A percentile compares a stretch with the other conserved stretches of the same genome.
phyloP scores from a whole-genome alignment of 2,113 vertebrate species.

The Pseudopodoces humilis region DNA sequence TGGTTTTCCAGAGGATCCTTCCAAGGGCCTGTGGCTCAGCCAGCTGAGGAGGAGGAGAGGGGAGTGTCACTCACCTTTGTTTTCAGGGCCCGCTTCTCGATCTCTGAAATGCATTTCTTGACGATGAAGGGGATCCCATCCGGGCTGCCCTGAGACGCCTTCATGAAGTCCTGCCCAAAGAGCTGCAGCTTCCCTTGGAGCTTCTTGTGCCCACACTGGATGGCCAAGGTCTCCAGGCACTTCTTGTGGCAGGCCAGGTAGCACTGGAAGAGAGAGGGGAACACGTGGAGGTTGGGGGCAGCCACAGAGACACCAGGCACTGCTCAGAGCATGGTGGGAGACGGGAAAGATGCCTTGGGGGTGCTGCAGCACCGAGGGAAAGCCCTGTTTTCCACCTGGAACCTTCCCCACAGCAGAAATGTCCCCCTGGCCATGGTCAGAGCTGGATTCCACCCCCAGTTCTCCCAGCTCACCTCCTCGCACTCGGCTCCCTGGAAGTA shows the following conservation, averaged over 20 bases:
- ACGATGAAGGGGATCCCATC: slow-evolving; percentile 91
- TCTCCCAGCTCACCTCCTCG: slow-evolving; percentile 82
- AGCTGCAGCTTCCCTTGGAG: slow-evolving; percentile 93
- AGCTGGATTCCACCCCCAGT: neutral
- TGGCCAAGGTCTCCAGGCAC: slow-evolving; percentile 93
- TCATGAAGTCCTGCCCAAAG: slow-evolving; percentile 87
- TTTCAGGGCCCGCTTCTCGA: slow-evolving; percentile 87
- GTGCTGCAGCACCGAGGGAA: neutral
- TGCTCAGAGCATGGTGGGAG: fast-evolving
- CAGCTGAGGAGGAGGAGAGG: neutral
- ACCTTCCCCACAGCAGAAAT: neutral
- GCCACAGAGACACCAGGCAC: neutral
- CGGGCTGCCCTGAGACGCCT: slow-evolving; percentile 67
- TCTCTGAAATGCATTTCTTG: slow-evolving; percentile 90
- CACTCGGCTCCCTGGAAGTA: slow-evolving; percentile 98
- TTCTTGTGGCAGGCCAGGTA: slow-evolving; percentile 95
- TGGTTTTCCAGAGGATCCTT: neutral
- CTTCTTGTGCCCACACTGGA: slow-evolving; percentile 96
- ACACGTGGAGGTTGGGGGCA: fast-evolving
- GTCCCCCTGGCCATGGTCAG: neutral
- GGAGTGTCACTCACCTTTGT: slow-evolving; percentile 81
- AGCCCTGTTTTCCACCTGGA: fast-evolving
- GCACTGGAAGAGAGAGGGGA: slow-evolving; percentile 75
- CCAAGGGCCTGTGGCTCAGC: neutral
- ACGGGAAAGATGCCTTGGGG: neutral